Evolutionary conservation across 2,888 invertebrate genomes (phyloP).

Genomic region (Amphimallon solstitiale): DNA sequence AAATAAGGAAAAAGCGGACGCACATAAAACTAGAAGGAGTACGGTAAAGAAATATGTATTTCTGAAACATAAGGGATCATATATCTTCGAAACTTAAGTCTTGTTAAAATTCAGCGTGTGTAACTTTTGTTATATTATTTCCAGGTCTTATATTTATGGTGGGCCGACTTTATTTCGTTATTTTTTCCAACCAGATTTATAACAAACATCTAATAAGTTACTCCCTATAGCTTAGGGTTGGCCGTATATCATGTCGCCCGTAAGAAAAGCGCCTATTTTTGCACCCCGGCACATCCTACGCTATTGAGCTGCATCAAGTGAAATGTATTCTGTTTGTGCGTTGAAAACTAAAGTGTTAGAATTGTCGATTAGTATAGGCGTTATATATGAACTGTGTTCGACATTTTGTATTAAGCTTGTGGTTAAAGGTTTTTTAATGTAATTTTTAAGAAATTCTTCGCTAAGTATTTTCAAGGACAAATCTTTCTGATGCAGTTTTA

Average conservation of each 20-base stretch:
- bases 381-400: too few relatives aligned
- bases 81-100: conserved; percentile 43
- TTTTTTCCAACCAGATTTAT: conserved; percentile 55
- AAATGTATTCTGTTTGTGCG: not conserved
- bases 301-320: not conserved
- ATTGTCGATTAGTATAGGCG: too few relatives aligned
- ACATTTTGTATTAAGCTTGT: too few relatives aligned
- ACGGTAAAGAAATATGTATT: conserved; percentile 1
- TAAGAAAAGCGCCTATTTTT: not conserved
- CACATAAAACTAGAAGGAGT: too few relatives aligned
- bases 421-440: too few relatives aligned
- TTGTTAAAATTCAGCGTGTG: conserved; percentile 53
- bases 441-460: too few relatives aligned
- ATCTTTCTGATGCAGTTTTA: too few relatives aligned
- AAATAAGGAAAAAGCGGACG: too few relatives aligned
- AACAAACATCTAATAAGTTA: conserved; percentile 59
- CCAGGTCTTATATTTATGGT: conserved; percentile 53
- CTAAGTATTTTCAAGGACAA: too few relatives aligned
- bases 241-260: conserved; percentile 50
- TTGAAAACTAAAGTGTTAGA: too few relatives aligned
- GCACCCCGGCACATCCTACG: not conserved
- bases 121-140: conserved; percentile 55
- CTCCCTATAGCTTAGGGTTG: conserved; percentile 50
- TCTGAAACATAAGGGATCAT: conserved; percentile 18
- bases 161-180: conserved; percentile 54